Conservation (phyloP, 2,888 invertebrate genomes). For the Agrenia bidenticulata region DNA sequence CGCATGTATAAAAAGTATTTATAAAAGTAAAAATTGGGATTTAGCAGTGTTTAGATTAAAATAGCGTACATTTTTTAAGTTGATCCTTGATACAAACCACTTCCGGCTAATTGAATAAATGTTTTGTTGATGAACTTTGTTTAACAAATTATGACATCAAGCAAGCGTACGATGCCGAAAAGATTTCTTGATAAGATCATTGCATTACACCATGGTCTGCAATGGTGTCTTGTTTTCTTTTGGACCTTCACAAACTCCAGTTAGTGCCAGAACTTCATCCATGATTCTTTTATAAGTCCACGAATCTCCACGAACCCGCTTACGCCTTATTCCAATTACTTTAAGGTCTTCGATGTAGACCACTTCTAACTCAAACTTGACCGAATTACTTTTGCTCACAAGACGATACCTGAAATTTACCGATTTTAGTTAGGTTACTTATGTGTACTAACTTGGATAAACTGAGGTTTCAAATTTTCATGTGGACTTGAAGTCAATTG, state of each 20-base stretch:
- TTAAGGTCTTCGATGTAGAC: constrained; percentile 47
- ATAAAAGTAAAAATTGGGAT: no score
- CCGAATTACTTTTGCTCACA: constrained; percentile 39
- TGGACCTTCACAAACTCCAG: constrained; percentile 54
- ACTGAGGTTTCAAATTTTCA: neutral
- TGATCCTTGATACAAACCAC: no score
- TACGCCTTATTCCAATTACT: constrained; percentile 60
- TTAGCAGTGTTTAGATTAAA: no score
- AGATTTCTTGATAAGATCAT: no score
- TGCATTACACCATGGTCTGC: constrained; percentile 49
- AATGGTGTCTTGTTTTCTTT: constrained; percentile 38
- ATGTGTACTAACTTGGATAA: neutral
- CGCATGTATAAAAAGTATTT: no score
- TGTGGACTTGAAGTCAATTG: neutral
- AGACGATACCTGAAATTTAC: constrained; percentile 42
- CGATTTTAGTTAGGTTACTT: neutral
- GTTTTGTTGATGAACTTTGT: no score
- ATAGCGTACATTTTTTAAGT: no score
- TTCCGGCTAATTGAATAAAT: no score
- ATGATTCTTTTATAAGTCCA: constrained; percentile 79
- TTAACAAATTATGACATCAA: no score
- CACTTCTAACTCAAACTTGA: constrained; percentile 52
- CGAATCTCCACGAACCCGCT: constrained; percentile 73
- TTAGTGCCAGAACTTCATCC: constrained; percentile 68
- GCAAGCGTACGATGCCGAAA: no score